These are phyloP conservation scores for Priocnemis perturbator DNA, from an alignment of 2,888 invertebrate genomes.

Conservation along the genomic window DNA sequence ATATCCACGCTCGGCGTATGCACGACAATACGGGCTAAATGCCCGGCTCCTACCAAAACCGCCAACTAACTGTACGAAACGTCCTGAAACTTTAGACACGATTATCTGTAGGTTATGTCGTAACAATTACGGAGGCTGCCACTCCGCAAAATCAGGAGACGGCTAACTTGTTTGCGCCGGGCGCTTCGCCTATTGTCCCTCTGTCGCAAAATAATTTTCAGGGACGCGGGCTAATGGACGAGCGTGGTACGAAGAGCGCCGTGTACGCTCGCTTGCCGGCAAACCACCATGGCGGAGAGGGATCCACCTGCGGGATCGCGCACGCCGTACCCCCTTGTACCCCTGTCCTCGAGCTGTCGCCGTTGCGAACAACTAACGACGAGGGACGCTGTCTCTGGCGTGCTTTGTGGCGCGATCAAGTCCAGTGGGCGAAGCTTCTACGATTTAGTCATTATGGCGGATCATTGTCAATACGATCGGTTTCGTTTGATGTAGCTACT, in stretches of 20 bases:
- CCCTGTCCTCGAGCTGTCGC: no score
- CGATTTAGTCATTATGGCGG: no score
- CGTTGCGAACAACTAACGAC: no score
- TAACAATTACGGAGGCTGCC: conserved; percentile 74
- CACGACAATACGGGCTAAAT: conserved; percentile 74
- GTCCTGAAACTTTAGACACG: conserved; percentile 74
- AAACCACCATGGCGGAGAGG: conserved; percentile 4
- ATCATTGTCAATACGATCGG: no score
- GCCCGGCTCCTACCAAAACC: conserved; percentile 68
- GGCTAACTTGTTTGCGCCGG: conserved; percentile 72
- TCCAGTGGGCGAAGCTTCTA: no score
- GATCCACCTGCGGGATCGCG: conserved; percentile 16
- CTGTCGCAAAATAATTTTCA: conserved; percentile 69
- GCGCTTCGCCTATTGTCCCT: conserved; percentile 65
- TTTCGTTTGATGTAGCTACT: no score
- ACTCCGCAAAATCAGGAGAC: conserved; percentile 71
- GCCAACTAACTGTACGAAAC: conserved; percentile 72
- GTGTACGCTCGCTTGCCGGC: conserved; percentile 21
- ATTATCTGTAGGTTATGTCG: conserved; percentile 75
- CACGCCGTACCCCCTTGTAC: no score
- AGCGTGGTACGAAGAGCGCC: conserved; percentile 31
- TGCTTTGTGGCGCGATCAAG: no score
- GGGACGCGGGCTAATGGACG: conserved; percentile 63
- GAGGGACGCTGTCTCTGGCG: no score
- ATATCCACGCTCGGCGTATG: conserved; percentile 62